Base-by-base conservation (phyloP, 2,113 vertebrate genomes). In the Tretioscincus oriximinensis region DNA sequence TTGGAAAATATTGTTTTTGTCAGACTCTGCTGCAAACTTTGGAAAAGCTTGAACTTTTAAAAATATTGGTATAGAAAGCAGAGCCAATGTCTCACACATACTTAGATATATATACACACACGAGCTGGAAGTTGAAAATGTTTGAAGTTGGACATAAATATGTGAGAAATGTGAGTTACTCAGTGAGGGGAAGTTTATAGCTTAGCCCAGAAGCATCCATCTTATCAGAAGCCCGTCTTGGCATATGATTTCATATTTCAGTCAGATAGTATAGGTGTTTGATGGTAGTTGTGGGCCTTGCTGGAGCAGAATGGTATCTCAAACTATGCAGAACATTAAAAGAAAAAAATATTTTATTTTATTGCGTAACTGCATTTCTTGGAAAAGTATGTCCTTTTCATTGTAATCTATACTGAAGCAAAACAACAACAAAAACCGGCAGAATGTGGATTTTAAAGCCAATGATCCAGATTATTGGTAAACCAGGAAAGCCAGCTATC, bases 81-180 rank as follows among this genome's bases (percentile, higher is more conserved):
- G 69, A 84, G 66, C 64, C 45, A 82, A 87, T 87, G 81, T 81
- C 77, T n/a, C 75, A 86, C 73, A 47, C 81, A 88, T 87, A 90
- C 80, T 41, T 41, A 41, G 35, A 90, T 90, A 85, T 89, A 88
- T 87, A 35, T 81, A 89, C 87, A 90, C 84, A 90, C 91, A 88
- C n/a, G n/a, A 88, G 87, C 88, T 58, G 54, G 54, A 58, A 58
- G 54, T 58, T 58, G 54, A 70, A 31, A 80, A 85, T 83, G 77
- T 84, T 89, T 89, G 91, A 91, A 89, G 69, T 35, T 61, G 86
- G 77, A 83, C 77, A 91, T 92, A 90, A 90, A 87, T 90, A 88
- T 88, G 88, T 92, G 84, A 89, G 88, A 88, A 77, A 81, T 81
- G 76, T 88, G 82, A 85, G 76, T 64, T 87, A 77, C 73, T 89